Evolutionary conservation across 2,888 invertebrate species (phyloP).

Genomic region (Drosophila nr. perissopoda): DNA sequence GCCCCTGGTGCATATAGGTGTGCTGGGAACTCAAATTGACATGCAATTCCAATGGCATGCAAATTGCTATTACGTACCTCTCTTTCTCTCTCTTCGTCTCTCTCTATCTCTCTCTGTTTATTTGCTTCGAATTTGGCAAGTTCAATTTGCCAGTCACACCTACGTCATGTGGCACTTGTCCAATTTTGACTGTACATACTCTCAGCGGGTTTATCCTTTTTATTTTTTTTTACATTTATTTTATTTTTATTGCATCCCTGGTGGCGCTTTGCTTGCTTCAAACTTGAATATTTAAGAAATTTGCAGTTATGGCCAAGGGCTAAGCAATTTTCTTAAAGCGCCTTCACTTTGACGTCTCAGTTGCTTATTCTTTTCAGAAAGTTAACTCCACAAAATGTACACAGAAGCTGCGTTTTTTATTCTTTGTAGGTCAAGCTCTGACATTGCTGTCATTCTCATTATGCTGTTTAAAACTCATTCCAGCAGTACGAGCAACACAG

Average conservation of each 20-base stretch:
- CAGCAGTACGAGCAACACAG: constrained; percentile 15
- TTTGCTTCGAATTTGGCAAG: constrained; percentile 49
- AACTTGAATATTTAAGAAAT: constrained; percentile 48
- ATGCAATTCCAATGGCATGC: constrained; percentile 64
- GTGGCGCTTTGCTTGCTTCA: constrained; percentile 5
- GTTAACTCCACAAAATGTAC: constrained; percentile 34
- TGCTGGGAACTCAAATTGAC: constrained; percentile 56
- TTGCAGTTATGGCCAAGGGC: constrained; percentile 28
- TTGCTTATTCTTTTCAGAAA: constrained; percentile 29
- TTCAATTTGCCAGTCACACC: constrained; percentile 65
- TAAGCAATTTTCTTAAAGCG: constrained; percentile 23
- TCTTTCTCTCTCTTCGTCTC: not conserved
- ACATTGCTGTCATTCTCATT: constrained; percentile 31
- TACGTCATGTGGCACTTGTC: constrained; percentile 52
- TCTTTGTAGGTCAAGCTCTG: constrained; percentile 68
- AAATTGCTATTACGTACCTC: constrained; percentile 51
- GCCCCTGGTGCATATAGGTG: constrained; percentile 13
- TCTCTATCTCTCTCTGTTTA: constrained; percentile 1
- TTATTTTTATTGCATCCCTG: constrained; percentile 12
- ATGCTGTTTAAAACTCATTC: constrained; percentile 21
- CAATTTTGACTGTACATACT: constrained; percentile 43
- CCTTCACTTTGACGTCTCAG: constrained; percentile 53
- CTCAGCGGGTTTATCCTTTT: constrained; percentile 46
- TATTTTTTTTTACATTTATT: constrained; percentile 28
- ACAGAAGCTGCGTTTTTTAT: constrained; percentile 10